Evolutionary conservation across 1,140 invertebrate genomes (phyloP).

Genomic region (Micrasema longulum): DNA sequence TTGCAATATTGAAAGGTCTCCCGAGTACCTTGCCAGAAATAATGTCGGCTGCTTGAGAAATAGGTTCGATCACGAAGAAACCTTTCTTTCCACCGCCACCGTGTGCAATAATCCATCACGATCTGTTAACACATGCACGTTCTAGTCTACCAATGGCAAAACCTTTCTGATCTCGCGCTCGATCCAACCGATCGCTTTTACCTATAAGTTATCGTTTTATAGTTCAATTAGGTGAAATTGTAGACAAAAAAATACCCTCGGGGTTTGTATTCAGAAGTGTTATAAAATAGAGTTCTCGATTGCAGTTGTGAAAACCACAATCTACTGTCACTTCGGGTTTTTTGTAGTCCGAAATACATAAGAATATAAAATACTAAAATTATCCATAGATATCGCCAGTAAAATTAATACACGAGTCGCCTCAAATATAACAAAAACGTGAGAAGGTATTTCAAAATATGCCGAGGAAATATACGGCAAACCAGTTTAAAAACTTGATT

Average conservation of each 20-base stretch:
- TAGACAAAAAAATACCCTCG: background rate
- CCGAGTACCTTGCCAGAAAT: slow-evolving; percentile 9
- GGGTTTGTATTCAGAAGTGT: background rate
- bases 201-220: background rate
- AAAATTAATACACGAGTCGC: slow-evolving; percentile 15
- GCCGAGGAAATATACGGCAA: slow-evolving; percentile 1
- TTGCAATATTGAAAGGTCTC: slow-evolving; percentile 26
- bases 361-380: background rate
- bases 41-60: slow-evolving; percentile 31
- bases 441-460: slow-evolving; percentile 26
- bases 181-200: slow-evolving; percentile 2
- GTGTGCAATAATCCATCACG: slow-evolving; percentile 42
- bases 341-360: slow-evolving; percentile 1
- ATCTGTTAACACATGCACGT: slow-evolving; percentile 34
- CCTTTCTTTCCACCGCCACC: slow-evolving; percentile 32
- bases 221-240: background rate
- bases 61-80: slow-evolving; percentile 40
- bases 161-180: background rate
- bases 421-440: slow-evolving; percentile 28
- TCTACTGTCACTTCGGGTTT: background rate
- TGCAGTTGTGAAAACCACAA: slow-evolving; percentile 9
- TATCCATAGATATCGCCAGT: slow-evolving; percentile 2
- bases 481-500: slow-evolving; percentile 12
- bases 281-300: background rate
- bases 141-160: background rate